phyloP scores from a whole-genome alignment of 2,113 vertebrate genomes.

The Odocoileus hemionus region DNA sequence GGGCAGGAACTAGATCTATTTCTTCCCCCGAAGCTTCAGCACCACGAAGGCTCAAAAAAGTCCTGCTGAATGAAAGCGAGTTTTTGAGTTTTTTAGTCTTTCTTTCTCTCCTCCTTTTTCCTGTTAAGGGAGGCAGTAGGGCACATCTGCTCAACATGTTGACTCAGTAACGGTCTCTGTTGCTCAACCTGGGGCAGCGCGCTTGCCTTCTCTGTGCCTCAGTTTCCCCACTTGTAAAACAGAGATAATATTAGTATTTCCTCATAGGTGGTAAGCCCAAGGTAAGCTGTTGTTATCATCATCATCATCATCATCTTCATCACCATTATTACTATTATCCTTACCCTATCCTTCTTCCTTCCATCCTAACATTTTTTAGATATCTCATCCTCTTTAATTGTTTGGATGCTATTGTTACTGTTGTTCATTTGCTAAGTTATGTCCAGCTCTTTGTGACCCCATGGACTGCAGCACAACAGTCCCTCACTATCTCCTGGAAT shows the following conservation, averaged over 20 bases:
- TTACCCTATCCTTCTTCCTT: not conserved
- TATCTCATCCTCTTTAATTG: not conserved
- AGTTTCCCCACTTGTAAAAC: not conserved
- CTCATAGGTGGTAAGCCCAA: not conserved
- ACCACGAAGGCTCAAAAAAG: not conserved
- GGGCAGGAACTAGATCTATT: not conserved
- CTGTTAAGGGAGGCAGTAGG: not conserved
- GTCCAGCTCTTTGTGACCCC: not conserved
- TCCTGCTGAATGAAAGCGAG: not conserved
- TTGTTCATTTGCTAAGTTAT: not conserved
- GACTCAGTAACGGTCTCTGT: not conserved
- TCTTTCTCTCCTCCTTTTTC: not conserved
- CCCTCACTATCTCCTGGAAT: not conserved
- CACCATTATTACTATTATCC: not conserved
- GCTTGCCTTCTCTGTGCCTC: not conserved
- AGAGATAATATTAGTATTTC: not conserved
- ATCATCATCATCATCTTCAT: not conserved
- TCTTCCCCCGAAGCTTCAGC: not conserved
- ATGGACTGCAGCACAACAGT: not conserved
- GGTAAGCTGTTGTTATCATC: not conserved
- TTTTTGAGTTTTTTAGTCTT: not conserved
- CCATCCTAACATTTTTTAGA: not conserved
- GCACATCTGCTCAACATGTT: rapidly evolving
- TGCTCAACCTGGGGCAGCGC: not conserved
- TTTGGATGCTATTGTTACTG: not conserved